Conservation (phyloP, 2,888 invertebrate species). For the Piscicola geometra region DNA sequence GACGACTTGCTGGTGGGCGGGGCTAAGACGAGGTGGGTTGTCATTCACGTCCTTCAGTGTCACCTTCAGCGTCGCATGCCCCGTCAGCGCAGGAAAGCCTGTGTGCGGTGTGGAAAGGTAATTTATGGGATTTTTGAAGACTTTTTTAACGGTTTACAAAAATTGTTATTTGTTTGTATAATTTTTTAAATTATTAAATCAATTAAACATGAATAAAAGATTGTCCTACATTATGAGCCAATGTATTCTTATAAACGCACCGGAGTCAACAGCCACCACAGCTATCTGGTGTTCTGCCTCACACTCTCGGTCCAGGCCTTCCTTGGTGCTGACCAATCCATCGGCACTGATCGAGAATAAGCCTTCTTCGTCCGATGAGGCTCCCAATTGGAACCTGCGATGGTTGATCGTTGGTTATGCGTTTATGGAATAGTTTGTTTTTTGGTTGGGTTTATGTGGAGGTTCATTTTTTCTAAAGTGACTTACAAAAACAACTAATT, state of each 20-base stretch:
- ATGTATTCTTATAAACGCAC: too few species aligned
- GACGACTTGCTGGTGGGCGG: conserved; percentile 55
- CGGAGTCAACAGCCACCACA: conserved; percentile 44
- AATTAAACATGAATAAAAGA: too few species aligned
- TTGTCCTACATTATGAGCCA: too few species aligned
- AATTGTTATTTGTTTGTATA: background rate
- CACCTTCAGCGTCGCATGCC: conserved; percentile 90
- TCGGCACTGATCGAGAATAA: conserved; percentile 46
- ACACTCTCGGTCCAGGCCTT: conserved; percentile 42
- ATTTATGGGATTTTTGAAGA: too few species aligned
- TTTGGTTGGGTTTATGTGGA: too few species aligned
- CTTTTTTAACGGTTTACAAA: too few species aligned
- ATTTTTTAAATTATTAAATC: background rate
- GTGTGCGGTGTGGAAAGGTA: too few species aligned
- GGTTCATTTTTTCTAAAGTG: too few species aligned
- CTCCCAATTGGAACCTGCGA: conserved; percentile 48
- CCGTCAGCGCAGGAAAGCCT: conserved; percentile 53
- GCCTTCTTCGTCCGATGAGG: conserved; percentile 46
- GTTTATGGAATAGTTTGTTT: too few species aligned
- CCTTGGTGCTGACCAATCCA: conserved; percentile 40
- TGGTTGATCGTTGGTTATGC: background rate
- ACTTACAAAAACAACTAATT: background rate
- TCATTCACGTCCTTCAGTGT: conserved; percentile 90
- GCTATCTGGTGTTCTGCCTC: conserved; percentile 41
- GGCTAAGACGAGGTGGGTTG: conserved; percentile 85